These are phyloP conservation scores for Alouatta palliata DNA, from an alignment of 2,113 vertebrate genomes.

Conservation along the genomic window DNA sequence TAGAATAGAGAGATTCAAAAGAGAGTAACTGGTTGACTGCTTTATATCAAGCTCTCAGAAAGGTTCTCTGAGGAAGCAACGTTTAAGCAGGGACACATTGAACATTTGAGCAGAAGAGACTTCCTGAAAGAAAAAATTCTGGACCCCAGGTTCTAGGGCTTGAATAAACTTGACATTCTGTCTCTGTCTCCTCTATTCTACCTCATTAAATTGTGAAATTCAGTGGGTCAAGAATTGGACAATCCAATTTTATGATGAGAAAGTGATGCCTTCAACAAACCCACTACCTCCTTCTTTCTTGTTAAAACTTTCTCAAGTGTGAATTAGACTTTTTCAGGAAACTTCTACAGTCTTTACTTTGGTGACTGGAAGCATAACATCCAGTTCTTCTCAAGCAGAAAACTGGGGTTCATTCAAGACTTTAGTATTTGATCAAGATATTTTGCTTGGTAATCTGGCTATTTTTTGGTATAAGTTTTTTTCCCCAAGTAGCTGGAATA, in stretches of 20 bases:
- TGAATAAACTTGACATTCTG: not conserved
- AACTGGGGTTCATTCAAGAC: not conserved
- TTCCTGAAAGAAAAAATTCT: not conserved
- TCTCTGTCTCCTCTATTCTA: not conserved
- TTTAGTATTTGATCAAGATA: not conserved
- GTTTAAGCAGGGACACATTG: not conserved
- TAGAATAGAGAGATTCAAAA: not conserved
- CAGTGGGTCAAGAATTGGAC: not conserved
- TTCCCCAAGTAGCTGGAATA: not conserved
- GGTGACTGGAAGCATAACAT: not conserved
- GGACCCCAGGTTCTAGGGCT: not conserved
- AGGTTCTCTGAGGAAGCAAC: not conserved
- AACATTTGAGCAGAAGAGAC: not conserved
- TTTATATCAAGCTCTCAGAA: not conserved
- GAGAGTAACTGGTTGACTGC: not conserved
- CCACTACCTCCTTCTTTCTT: not conserved
- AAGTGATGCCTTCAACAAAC: slow-evolving; percentile 12
- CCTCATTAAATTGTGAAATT: not conserved
- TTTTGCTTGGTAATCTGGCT: not conserved
- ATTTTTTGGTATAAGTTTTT: not conserved
- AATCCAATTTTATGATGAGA: not conserved
- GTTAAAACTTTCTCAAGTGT: slow-evolving; percentile 1
- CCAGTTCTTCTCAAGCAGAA: not conserved
- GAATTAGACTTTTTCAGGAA: slow-evolving; percentile 6
- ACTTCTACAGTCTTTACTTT: not conserved